These are phyloP conservation scores for Nomada ferruginata DNA, from an alignment of 2,888 invertebrate genomes.

Conservation along the genomic window DNA sequence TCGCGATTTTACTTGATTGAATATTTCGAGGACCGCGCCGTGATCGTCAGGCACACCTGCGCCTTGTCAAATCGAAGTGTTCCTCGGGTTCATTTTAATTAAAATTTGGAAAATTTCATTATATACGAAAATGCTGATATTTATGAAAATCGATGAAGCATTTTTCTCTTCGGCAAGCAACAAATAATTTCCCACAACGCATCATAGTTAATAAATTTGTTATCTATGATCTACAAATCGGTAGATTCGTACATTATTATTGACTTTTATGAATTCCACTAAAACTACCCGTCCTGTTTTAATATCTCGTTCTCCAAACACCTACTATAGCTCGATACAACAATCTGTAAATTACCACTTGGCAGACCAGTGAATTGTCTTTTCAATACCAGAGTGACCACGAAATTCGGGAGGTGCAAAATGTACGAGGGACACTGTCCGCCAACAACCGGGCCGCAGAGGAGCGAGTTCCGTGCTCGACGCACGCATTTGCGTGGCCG, in stretches of 20 bases:
- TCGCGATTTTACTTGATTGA: constrained; percentile 28
- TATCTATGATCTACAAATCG: too few species aligned
- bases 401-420: neutral
- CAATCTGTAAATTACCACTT: neutral
- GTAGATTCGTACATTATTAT: too few species aligned
- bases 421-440: constrained; percentile 8
- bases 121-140: too few species aligned
- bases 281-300: too few species aligned
- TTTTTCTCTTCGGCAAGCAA: too few species aligned
- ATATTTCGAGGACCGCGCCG: constrained; percentile 20
- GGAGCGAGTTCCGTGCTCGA: constrained; percentile 27
- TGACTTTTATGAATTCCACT: too few species aligned
- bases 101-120: neutral
- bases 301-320: too few species aligned
- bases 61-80: neutral
- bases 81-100: neutral
- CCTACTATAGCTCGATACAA: neutral
- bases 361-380: neutral
- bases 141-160: too few species aligned
- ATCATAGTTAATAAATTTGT: too few species aligned
- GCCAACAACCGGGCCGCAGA: neutral
- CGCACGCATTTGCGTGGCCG: constrained; percentile 50
- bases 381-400: too few species aligned
- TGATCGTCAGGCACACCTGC: neutral
- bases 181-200: too few species aligned